Conservation (phyloP, 1,140 invertebrate genomes). For the Campoletis sonorensis region DNA sequence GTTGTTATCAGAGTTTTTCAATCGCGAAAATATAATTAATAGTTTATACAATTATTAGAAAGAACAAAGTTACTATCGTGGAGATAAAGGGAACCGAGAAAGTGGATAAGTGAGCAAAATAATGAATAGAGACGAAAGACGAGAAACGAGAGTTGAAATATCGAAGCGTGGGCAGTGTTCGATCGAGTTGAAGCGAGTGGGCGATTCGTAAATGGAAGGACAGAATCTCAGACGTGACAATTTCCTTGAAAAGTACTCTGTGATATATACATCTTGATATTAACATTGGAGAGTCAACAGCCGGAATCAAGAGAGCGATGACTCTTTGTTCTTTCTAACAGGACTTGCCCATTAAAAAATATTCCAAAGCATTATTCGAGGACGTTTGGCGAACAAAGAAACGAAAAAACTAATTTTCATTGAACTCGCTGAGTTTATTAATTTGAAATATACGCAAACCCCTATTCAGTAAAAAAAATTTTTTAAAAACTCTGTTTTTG, state of each 20-base stretch:
- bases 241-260: neutral
- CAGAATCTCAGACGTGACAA: neutral
- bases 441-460: no score
- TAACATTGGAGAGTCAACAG: neutral
- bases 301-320: neutral
- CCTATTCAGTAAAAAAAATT: no score
- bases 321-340: neutral
- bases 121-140: neutral
- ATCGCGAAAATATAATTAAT: no score
- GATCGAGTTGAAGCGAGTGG: neutral
- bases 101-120: neutral
- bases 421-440: no score
- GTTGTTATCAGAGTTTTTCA: no score
- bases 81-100: neutral
- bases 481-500: no score
- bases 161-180: neutral
- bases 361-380: no score
- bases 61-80: neutral
- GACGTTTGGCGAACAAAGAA: neutral
- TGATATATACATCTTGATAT: neutral
- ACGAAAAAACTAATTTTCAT: neutral
- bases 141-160: constrained; percentile 4
- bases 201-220: constrained; percentile 14
- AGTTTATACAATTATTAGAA: neutral
- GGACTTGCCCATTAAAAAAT: neutral